Evolutionary conservation across 2,113 vertebrate genomes (phyloP).

Genomic region (Phoenicopterus ruber): DNA sequence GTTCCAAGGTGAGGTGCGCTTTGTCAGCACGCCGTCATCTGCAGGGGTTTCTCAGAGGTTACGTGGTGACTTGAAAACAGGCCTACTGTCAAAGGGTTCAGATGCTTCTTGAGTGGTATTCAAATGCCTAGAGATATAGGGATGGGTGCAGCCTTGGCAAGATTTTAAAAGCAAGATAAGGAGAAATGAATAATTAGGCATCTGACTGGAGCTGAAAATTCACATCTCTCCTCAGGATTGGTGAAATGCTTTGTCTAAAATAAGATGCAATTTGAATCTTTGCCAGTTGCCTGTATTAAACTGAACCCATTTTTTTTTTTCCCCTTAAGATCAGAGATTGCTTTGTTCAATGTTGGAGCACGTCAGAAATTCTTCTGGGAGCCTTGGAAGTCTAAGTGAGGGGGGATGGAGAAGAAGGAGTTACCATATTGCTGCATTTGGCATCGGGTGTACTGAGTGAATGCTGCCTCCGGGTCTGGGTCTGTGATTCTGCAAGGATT

Average conservation of each 20-base stretch:
- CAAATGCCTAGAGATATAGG: constrained; percentile 33
- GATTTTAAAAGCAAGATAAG: constrained; percentile 52
- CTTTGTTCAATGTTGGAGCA: constrained; percentile 59
- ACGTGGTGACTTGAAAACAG: neutral
- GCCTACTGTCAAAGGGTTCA: neutral
- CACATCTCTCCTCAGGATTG: constrained; percentile 38
- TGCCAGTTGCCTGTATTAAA: constrained; percentile 51
- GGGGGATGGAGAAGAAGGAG: neutral
- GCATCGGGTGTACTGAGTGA: neutral
- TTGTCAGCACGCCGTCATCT: neutral
- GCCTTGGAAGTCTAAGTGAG: neutral
- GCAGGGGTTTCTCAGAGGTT: constrained; percentile 32
- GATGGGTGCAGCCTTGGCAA: constrained; percentile 59
- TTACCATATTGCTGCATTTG: constrained; percentile 24
- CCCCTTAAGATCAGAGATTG: constrained; percentile 32
- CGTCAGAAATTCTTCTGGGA: constrained; percentile 51
- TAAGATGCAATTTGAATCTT: constrained; percentile 43
- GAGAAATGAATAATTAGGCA: constrained; percentile 41
- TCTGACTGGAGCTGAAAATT: constrained; percentile 48
- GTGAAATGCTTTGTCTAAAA: constrained; percentile 51
- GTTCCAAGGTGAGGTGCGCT: neutral
- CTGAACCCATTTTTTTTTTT: neutral
- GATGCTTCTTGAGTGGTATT: neutral
- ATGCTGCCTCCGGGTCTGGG: neutral
- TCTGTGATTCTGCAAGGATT: neutral